phyloP scores from a whole-genome alignment of 1,140 invertebrate genomes.

The Drosophila teissieri region DNA sequence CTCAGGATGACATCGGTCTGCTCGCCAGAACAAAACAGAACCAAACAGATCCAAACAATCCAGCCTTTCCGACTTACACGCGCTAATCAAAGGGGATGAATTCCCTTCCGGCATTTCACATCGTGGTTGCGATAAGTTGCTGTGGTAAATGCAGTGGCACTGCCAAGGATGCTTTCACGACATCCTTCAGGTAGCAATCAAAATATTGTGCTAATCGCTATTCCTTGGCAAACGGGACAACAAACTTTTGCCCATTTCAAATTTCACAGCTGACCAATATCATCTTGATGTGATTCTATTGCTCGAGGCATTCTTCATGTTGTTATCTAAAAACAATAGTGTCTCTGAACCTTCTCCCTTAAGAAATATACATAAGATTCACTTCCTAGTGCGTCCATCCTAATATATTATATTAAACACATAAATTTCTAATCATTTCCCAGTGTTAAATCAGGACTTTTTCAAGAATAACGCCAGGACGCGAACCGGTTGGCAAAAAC shows the following conservation, averaged over 20 bases:
- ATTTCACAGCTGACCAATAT: slow-evolving; percentile 15
- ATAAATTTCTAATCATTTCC: slow-evolving; percentile 13
- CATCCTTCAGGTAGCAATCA: slow-evolving; percentile 51
- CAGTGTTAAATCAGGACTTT: slow-evolving; percentile 17
- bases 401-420: neutral
- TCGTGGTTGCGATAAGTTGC: slow-evolving; percentile 33
- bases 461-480: slow-evolving; percentile 34
- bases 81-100: slow-evolving; percentile 57
- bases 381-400: no score
- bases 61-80: slow-evolving; percentile 39
- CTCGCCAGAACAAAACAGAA: neutral
- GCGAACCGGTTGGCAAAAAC: slow-evolving; percentile 49
- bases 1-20: slow-evolving; percentile 55
- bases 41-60: neutral
- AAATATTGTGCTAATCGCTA: slow-evolving; percentile 48
- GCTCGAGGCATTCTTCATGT: no score
- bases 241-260: slow-evolving; percentile 1
- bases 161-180: slow-evolving; percentile 18
- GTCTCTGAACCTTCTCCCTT: no score
- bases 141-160: slow-evolving; percentile 24
- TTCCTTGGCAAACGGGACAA: slow-evolving; percentile 1
- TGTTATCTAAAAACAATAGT: no score
- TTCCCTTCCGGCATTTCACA: slow-evolving; percentile 37
- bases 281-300: neutral
- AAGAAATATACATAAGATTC: no score